Evolutionary conservation across 2,113 vertebrate genomes (phyloP).

Genomic region (Gorsachius goisagi): DNA sequence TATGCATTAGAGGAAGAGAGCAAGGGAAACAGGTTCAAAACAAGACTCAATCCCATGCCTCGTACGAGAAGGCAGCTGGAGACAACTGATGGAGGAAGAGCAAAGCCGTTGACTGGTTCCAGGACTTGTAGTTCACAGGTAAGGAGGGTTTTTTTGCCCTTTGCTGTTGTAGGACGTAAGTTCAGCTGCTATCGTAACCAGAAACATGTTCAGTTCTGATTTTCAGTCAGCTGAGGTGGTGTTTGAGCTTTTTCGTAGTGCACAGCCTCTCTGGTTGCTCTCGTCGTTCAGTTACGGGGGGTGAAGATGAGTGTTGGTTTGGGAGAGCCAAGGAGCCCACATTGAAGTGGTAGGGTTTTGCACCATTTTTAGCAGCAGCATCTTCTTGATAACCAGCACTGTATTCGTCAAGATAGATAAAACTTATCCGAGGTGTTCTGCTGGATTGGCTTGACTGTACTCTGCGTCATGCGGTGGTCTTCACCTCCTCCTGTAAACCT

Average conservation of each 20-base stretch:
- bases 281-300: neutral
- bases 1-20: neutral
- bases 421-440: neutral
- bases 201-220: neutral
- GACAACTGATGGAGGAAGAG: neutral
- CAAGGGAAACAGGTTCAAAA: neutral
- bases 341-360: neutral
- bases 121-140: neutral
- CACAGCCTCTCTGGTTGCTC: neutral
- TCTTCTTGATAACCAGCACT: neutral
- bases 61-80: accelerated
- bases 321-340: neutral
- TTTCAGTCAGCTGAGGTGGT: neutral
- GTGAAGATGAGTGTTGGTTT: neutral
- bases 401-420: neutral
- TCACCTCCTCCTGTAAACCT: neutral
- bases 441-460: neutral
- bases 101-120: neutral
- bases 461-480: neutral
- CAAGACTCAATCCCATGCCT: neutral
- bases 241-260: neutral
- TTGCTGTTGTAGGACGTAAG: neutral
- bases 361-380: neutral
- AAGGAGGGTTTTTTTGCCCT: neutral
- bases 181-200: neutral